Base-by-base conservation (phyloP, 2,113 vertebrate species). In the Nesoenas mayeri region DNA sequence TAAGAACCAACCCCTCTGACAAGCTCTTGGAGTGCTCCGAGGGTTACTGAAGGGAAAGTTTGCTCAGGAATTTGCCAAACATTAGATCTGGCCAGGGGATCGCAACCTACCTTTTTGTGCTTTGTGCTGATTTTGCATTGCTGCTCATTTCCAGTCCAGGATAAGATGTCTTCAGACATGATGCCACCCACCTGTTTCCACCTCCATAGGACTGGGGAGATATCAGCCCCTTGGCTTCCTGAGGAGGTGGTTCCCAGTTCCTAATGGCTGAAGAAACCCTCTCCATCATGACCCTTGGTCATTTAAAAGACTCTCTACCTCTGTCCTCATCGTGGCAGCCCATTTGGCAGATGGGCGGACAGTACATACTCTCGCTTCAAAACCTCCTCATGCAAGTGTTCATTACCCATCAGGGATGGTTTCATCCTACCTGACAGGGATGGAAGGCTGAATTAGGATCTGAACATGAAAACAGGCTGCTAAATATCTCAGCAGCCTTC, bases 261-360 rank as follows among this genome's bases (percentile, higher is more conserved):
- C 48, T 44, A 60, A 0, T 7, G 15, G 34, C 60, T 62, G 11
- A 28, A 84, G 48, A 4, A 92, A 93, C 64, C 10, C 10, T 74
- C 56, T 65, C 48, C 48, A 65, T 53, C 53, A 24, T 28, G 16
- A 7, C 4, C 32, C 17, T 36, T 40, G 12, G 40, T 54, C 62
- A 81, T 31, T 70, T 56, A 56, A 32, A 81, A 42, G 18, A 12
- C 25, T 54, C 21, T 67, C 32, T 57, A 53, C 8, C n/a, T 91
- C 44, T 32, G 36, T 24, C 50, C 29, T 66, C n/a, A 50, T 19
- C 0, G 0, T 0, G 4, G 51, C 16, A 85, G 48, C n/a, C 19
- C 20, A 26, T 32, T 7, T 7, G 29, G 9, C 1, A 6, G 42
- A 26, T 31, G 20, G 18, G 38, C 38, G 54, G 32, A 13, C 4